These are phyloP conservation scores for Epicampocera succincta DNA, from an alignment of 2,888 invertebrate genomes.

Conservation along the genomic window DNA sequence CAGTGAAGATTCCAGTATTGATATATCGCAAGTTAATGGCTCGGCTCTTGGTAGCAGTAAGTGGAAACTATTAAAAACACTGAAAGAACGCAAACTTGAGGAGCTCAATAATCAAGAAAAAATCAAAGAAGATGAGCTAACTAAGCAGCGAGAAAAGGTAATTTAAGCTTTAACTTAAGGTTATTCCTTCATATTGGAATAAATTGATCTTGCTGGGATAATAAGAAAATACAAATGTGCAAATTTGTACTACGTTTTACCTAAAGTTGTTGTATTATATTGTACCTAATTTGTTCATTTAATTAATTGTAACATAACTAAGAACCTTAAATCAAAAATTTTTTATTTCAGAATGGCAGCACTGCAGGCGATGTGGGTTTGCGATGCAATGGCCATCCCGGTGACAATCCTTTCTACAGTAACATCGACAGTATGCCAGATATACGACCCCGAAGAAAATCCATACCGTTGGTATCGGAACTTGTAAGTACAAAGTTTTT, in stretches of 20 bases:
- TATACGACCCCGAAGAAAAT: conserved; percentile 97
- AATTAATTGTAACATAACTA: neutral
- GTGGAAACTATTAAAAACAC: conserved; percentile 94
- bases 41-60: conserved; percentile 89
- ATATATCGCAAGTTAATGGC: conserved; percentile 68
- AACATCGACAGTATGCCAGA: conserved; percentile 99
- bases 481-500: conserved; percentile 89
- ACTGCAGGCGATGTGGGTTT: conserved; percentile 90
- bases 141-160: conserved; percentile 87
- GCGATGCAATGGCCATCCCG: conserved; percentile 92
- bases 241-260: too few relatives aligned
- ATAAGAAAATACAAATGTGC: too few relatives aligned
- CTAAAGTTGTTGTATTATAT: too few relatives aligned
- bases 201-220: too few relatives aligned
- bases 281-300: too few relatives aligned
- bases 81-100: conserved; percentile 94
- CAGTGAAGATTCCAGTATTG: conserved; percentile 80
- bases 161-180: conserved; percentile 70
- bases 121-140: conserved; percentile 84
- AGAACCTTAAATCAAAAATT: neutral
- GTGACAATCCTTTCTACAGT: conserved; percentile 99
- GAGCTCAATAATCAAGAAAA: conserved; percentile 89
- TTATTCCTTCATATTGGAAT: neutral
- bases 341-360: conserved; percentile 87
- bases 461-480: conserved; percentile 98